Evolutionary conservation across 2,113 vertebrate species (phyloP).

Genomic region (Spheniscus mendiculus): DNA sequence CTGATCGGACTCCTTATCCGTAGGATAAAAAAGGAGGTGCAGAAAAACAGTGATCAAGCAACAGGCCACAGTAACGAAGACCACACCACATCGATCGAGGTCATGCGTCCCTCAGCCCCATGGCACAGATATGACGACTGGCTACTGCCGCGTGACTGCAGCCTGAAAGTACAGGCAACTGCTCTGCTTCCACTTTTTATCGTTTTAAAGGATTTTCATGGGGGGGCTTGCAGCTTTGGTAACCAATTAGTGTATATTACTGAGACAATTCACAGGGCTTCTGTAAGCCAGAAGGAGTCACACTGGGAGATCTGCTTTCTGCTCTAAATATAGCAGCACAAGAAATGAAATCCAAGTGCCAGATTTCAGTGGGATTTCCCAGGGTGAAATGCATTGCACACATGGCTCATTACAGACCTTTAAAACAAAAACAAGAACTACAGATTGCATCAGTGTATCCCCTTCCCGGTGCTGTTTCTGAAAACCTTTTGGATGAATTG

Average conservation of each 20-base stretch:
- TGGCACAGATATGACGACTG: accelerated
- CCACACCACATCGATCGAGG: not conserved
- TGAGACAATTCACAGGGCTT: slow-evolving; percentile 41
- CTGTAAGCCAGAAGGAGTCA: slow-evolving; percentile 56
- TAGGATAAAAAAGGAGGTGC: not conserved
- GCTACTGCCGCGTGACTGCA: not conserved
- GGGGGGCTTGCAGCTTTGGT: slow-evolving; percentile 28
- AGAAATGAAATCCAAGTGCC: slow-evolving; percentile 48
- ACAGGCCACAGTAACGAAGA: not conserved
- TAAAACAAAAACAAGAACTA: slow-evolving; percentile 27
- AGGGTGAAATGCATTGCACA: slow-evolving; percentile 43
- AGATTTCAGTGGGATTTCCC: slow-evolving; percentile 68
- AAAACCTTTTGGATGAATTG: slow-evolving; percentile 23
- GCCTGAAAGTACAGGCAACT: not conserved
- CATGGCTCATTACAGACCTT: slow-evolving; percentile 61
- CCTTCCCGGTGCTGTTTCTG: not conserved
- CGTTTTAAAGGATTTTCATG: not conserved
- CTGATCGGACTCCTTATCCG: not conserved
- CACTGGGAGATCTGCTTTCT: slow-evolving; percentile 55
- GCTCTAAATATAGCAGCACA: slow-evolving; percentile 45
- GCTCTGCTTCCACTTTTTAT: not conserved
- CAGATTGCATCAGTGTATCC: slow-evolving; percentile 26
- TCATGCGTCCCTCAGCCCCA: not conserved
- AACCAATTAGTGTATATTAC: slow-evolving; percentile 45
- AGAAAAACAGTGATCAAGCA: not conserved